phyloP scores from a whole-genome alignment of 2,113 vertebrate genomes.

The Trachemys scripta region DNA sequence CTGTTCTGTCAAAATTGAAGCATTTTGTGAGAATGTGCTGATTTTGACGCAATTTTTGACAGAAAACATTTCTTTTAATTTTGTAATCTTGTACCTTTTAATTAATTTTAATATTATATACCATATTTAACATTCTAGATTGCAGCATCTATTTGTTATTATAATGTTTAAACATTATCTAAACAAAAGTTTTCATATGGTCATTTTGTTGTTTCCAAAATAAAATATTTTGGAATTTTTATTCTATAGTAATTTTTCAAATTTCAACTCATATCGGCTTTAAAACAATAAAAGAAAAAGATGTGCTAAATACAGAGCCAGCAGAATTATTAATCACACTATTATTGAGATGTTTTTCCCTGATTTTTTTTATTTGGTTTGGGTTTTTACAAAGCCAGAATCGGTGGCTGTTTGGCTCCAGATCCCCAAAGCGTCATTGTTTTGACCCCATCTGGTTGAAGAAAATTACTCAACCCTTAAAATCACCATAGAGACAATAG shows the following conservation, averaged over 20 bases:
- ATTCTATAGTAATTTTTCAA: neutral
- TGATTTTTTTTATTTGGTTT: neutral
- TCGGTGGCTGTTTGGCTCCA: neutral
- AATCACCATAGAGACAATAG: neutral
- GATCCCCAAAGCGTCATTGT: neutral
- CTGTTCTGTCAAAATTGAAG: neutral
- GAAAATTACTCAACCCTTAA: neutral
- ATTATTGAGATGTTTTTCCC: neutral
- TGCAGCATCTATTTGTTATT: neutral
- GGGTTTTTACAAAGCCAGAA: neutral
- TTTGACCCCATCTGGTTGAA: neutral
- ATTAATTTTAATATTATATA: neutral
- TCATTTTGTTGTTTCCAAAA: neutral
- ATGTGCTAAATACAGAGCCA: too few relatives aligned
- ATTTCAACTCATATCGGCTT: neutral
- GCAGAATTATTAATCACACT: neutral
- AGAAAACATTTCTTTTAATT: neutral
- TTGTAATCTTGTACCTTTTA: neutral
- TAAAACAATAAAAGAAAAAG: too few relatives aligned
- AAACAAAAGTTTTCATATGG: neutral
- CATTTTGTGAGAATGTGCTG: neutral
- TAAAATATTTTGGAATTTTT: neutral
- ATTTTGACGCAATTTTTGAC: neutral
- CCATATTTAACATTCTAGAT: neutral
- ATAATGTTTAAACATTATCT: neutral